These are phyloP conservation scores for Sula dactylatra DNA, from an alignment of 2,113 vertebrate genomes.

Conservation along the genomic window DNA sequence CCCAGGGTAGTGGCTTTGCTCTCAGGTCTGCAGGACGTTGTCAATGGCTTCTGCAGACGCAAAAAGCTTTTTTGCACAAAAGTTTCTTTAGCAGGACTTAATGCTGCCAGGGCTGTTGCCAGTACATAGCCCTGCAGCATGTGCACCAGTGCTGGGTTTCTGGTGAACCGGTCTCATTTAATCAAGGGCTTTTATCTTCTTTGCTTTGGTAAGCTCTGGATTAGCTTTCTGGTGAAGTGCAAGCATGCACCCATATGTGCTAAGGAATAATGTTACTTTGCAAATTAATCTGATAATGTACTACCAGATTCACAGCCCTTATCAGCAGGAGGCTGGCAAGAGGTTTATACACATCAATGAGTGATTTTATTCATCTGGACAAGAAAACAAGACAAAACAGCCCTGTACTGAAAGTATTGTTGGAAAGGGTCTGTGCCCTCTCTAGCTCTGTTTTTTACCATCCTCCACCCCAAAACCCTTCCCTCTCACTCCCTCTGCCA, in stretches of 20 bases:
- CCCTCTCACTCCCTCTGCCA: neutral
- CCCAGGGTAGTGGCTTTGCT: neutral
- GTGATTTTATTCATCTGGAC: slow-evolving; percentile 53
- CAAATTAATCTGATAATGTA: slow-evolving; percentile 46
- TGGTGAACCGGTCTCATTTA: neutral
- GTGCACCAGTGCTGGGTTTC: neutral
- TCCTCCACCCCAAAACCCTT: neutral
- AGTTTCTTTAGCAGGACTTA: neutral
- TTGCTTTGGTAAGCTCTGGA: neutral
- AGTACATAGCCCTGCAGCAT: neutral
- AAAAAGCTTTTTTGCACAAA: neutral
- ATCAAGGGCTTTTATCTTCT: neutral
- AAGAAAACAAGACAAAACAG: neutral
- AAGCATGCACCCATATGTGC: neutral
- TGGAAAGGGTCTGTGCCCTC: neutral
- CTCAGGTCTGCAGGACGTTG: neutral
- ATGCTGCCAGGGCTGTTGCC: neutral
- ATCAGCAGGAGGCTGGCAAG: neutral
- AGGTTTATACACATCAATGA: slow-evolving; percentile 68
- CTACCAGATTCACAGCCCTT: neutral
- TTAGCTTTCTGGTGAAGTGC: neutral
- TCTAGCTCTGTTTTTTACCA: neutral
- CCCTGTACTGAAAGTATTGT: neutral
- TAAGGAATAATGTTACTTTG: neutral
- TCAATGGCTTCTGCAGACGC: neutral